These are phyloP conservation scores for Lamellibrachia satsuma DNA, from an alignment of 2,888 invertebrate genomes.

Conservation along the genomic window DNA sequence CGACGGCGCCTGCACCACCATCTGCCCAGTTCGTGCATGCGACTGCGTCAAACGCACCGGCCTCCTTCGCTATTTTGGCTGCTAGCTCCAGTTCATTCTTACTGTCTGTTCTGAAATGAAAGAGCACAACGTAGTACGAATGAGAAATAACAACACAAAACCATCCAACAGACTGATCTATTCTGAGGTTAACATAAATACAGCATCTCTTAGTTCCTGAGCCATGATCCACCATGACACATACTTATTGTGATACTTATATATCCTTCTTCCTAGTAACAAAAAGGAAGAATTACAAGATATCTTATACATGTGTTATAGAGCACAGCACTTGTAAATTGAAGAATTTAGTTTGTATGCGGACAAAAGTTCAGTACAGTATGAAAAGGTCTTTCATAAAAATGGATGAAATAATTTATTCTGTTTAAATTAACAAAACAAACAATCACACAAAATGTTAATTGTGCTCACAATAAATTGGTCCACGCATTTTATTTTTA, in stretches of 20 bases:
- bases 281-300: not conserved
- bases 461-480: too few species aligned
- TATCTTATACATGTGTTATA: not conserved
- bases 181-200: not conserved
- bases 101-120: constrained; percentile 79
- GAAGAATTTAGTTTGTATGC: too few species aligned
- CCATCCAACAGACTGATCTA: not conserved
- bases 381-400: too few species aligned
- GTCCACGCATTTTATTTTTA: too few species aligned
- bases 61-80: constrained; percentile 75
- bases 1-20: constrained; percentile 88
- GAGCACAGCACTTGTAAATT: too few species aligned
- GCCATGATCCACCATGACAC: not conserved
- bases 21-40: constrained; percentile 86
- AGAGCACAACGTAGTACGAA: not conserved
- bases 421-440: too few species aligned
- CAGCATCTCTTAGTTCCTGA: not conserved
- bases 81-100: constrained; percentile 83
- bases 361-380: too few species aligned
- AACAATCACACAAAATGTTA: too few species aligned
- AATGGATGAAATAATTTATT: too few species aligned
- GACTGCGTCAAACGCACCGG: constrained; percentile 89
- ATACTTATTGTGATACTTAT: not conserved
- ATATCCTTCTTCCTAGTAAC: not conserved
- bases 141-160: too few species aligned